Evolutionary conservation across 2,113 vertebrate species (phyloP), one percentile per base, ranked within the genome.

Genomic region (Atractosteus spatula): DNA sequence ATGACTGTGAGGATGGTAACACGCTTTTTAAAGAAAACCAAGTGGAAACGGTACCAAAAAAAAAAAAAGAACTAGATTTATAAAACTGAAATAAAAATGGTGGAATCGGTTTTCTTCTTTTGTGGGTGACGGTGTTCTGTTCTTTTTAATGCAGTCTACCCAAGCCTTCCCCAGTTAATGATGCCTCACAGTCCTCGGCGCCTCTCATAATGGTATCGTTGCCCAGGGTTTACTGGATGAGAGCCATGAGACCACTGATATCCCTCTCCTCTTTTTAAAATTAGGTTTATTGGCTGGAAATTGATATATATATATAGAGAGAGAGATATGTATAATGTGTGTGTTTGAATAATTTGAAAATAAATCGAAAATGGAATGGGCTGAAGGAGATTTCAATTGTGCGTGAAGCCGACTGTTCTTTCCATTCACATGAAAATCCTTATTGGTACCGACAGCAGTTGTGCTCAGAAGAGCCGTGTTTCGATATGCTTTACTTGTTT

Each of bases 171-270:
- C 64, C 3, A 41, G 62, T 70, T 75, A 80, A 80, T 78, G 72
- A 74, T 69, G 78, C 78, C 42, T 82, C 55, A 67, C 41, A 73
- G 63, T 75, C 64, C 79, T 78, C 76, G 86, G 86, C 82, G 87
- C 83, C 86, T 89, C 41, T 12, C 69, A 59, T 79, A 88, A 90
- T 88, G 80, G 54, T 88, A 88, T 89, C 84, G 74, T 76, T 66
- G 66, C 76, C 3, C 8, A 17, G 74, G 65, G 72, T 73, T 68
- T 73, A 29, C 29, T 81, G 76, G 75, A 78, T 47, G 57, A 67
- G 54, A 55, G 77, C 75, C 77, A 74, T 16, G 14, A 55, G 57
- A 63, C 62, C 55, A 13, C 45, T 67, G 42, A 0, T 59, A 54
- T 66, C 47, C 5, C 10, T 29, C 29, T 11, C 56, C 4, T 59